A percentile compares a stretch with the other conserved stretches of the same genome.
Conservation (phyloP, 2,888 invertebrate genomes). For the Amblyjoppa fuscipennis region DNA sequence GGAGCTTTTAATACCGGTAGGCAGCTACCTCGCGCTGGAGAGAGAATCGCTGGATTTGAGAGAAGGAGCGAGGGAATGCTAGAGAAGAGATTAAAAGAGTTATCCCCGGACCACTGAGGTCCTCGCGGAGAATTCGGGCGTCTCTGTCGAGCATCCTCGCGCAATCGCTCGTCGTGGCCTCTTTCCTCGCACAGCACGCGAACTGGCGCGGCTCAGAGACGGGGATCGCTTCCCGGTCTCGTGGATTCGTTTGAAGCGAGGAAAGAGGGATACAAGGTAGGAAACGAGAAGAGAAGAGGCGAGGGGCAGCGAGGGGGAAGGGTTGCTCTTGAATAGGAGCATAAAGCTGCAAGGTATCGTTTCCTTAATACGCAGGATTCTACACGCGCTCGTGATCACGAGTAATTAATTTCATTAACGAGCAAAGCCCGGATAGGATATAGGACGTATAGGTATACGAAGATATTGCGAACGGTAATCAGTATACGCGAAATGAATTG, state of each 20-base stretch:
- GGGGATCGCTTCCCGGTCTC: slow-evolving; percentile 13
- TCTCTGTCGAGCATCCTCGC: slow-evolving; percentile 12
- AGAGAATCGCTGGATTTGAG: neutral
- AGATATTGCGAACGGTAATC: slow-evolving; percentile 14
- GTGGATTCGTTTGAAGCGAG: slow-evolving; percentile 19
- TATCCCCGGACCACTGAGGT: slow-evolving; percentile 19
- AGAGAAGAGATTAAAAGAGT: slow-evolving; percentile 22
- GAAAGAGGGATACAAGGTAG: neutral
- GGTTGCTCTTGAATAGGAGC: slow-evolving; percentile 27
- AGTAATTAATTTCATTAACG: slow-evolving; percentile 69
- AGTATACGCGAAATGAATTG: slow-evolving; percentile 58
- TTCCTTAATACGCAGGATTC: slow-evolving; percentile 63
- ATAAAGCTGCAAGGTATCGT: slow-evolving; percentile 39
- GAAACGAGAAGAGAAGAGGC: slow-evolving; percentile 12
- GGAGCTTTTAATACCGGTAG: slow-evolving; percentile 10
- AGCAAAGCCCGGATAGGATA: slow-evolving; percentile 34
- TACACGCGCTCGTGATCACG: slow-evolving; percentile 64
- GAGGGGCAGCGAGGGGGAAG: slow-evolving; percentile 36
- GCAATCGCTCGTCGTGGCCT: neutral
- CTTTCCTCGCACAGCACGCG: slow-evolving; percentile 25
- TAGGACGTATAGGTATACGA: slow-evolving; percentile 6
- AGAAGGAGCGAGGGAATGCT: slow-evolving; percentile 3
- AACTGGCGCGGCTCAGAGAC: neutral
- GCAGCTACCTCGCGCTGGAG: neutral
- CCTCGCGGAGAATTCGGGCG: neutral